A percentile compares a stretch with the other conserved stretches of the same genome.
Evolutionary conservation across 2,113 vertebrate species (phyloP).

Genomic region (Panthera tigris): DNA sequence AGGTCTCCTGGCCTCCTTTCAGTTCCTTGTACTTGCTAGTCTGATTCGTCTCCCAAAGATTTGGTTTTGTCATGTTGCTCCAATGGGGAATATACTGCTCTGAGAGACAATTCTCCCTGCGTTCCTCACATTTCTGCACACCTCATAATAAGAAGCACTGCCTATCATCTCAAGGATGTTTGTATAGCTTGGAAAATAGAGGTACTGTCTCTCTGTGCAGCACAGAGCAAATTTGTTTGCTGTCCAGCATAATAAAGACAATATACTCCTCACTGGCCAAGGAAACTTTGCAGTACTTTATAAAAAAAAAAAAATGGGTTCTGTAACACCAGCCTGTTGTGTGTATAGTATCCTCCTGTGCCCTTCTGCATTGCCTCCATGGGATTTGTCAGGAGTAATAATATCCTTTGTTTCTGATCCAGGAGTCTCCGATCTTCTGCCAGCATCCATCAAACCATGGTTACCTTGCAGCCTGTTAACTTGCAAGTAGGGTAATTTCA

Average conservation of each 20-base stretch:
- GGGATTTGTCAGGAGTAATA: neutral
- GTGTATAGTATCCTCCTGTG: neutral
- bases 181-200: neutral
- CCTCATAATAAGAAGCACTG: neutral
- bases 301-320: neutral
- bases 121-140: neutral
- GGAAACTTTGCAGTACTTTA: neutral
- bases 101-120: neutral
- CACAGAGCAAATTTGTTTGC: neutral
- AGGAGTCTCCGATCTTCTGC: neutral
- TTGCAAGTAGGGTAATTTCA: neutral
- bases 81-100: neutral
- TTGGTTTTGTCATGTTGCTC: neutral
- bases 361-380: neutral
- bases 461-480: neutral
- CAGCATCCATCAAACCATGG: neutral
- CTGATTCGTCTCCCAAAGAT: neutral
- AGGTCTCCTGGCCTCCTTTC: neutral
- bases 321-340: neutral
- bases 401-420: neutral
- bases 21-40: neutral
- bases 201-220: neutral
- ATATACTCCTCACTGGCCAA: neutral
- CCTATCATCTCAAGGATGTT: neutral
- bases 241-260: neutral